A percentile compares a stretch with the other conserved stretches of the same genome.
Conservation (phyloP, 2,888 invertebrate genomes). For the Dicyrtoma fusca region DNA sequence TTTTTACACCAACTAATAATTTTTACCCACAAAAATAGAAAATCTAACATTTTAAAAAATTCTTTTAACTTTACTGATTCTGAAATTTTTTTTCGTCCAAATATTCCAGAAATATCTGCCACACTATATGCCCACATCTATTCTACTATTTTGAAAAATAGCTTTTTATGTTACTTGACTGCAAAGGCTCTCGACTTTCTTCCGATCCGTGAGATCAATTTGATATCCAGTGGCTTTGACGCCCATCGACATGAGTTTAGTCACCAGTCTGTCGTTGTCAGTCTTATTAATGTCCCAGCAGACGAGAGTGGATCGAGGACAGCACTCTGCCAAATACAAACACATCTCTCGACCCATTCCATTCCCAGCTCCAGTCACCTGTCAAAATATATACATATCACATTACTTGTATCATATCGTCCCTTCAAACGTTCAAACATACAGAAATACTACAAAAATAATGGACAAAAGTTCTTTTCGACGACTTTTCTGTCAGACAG, state of each 20-base stretch:
- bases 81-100: too few species aligned
- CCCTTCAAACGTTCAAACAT: not conserved
- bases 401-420: not conserved
- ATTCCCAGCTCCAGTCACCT: constrained; percentile 37
- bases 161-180: constrained; percentile 12
- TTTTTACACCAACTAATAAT: too few species aligned
- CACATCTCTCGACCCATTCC: constrained; percentile 35
- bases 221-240: constrained; percentile 21
- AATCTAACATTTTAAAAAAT: too few species aligned
- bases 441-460: not conserved
- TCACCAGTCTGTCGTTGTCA: constrained; percentile 8
- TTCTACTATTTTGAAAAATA: too few species aligned
- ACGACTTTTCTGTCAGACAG: too few species aligned
- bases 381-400: constrained; percentile 9
- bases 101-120: too few species aligned
- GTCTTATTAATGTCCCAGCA: constrained; percentile 32
- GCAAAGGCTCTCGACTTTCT: constrained; percentile 19
- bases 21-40: too few species aligned
- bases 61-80: too few species aligned
- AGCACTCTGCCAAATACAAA: constrained; percentile 19
- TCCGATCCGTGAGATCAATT: constrained; percentile 24
- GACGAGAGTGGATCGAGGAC: constrained; percentile 16
- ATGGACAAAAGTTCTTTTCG: too few species aligned
- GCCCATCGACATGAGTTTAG: constrained; percentile 4
- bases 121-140: too few species aligned